Evolutionary conservation across 2,888 invertebrate genomes (phyloP), one percentile per base, ranked within the genome.

Genomic region (Lycocerus yunnanus): DNA sequence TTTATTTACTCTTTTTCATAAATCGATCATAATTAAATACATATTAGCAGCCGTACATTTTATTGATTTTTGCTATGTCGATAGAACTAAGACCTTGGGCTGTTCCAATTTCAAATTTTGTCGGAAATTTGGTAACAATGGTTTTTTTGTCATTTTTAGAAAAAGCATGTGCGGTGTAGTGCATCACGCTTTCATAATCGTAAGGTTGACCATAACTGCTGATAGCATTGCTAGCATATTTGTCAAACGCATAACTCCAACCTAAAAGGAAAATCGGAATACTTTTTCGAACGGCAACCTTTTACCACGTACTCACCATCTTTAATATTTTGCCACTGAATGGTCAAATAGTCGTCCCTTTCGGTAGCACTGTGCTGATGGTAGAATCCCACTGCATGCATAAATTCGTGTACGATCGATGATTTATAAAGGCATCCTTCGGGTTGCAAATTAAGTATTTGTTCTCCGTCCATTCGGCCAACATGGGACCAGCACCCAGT

Each of bases 361-460:
- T 95, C 92, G 15, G 91, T 90, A 20, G 94, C 90, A 82, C 93
- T 94, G 83, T 95, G 95, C 87, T 95, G 95, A 83, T 95, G 95
- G 84, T 93, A 93, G 85, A 95, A 95, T 0, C 95, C 95, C 1
- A 94, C 85, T 0, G 93, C 92, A 82, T 95, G 95, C 81, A 95
- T 88, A 84, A 95, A 88, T 85, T 95, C 95, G 83, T 96, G 94
- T 9, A 93, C 89, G 3, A 93, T 89, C 8, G 18, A 3, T 11
- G 15, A n/a, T n/a, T 16, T 10, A 15, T 16, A 61, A 5, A 61
- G 18, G 13, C 61, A 61, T 8, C 61, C 61, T 3, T 14, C 3
- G 6, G 9, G 61, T 15, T 18, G 10, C n/a, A 68, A 68, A 18
- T 68, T 68, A 0, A 68, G 5, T 3, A n/a, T 4, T 59, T 68